phyloP scores from a whole-genome alignment of 2,113 vertebrate genomes.

The Phyllostomus hastatus region DNA sequence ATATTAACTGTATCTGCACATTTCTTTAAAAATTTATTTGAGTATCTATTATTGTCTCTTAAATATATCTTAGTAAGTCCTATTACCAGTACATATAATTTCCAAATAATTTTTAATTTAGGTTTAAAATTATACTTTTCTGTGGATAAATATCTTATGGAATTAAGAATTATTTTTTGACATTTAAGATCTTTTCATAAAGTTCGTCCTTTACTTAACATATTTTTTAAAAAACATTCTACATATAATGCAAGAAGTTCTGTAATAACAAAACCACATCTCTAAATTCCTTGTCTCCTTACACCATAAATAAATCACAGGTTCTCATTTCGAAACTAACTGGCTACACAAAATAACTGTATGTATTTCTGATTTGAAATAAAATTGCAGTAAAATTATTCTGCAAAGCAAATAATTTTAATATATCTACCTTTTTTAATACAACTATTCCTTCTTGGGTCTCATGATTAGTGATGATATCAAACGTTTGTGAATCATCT shows the following conservation, averaged over 20 bases:
- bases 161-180: background rate
- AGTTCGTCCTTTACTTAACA: background rate
- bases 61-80: too few relatives aligned
- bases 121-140: background rate
- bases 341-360: background rate
- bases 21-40: too few relatives aligned
- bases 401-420: background rate
- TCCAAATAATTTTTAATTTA: background rate
- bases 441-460: conserved; percentile 93
- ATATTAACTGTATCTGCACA: background rate
- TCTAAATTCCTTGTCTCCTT: background rate
- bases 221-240: background rate
- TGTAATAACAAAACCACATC: background rate
- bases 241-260: background rate
- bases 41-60: too few relatives aligned
- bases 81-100: too few relatives aligned
- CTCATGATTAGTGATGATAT: conserved; percentile 84
- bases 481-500: conserved; percentile 85
- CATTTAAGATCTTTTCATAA: background rate
- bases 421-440: conserved; percentile 86
- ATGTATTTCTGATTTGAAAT: background rate
- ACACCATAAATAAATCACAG: background rate
- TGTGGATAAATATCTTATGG: background rate
- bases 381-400: background rate
- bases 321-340: background rate